Evolutionary conservation across 2,113 vertebrate species (phyloP), one percentile per base, ranked within the genome.

Genomic region (Bos taurus): DNA sequence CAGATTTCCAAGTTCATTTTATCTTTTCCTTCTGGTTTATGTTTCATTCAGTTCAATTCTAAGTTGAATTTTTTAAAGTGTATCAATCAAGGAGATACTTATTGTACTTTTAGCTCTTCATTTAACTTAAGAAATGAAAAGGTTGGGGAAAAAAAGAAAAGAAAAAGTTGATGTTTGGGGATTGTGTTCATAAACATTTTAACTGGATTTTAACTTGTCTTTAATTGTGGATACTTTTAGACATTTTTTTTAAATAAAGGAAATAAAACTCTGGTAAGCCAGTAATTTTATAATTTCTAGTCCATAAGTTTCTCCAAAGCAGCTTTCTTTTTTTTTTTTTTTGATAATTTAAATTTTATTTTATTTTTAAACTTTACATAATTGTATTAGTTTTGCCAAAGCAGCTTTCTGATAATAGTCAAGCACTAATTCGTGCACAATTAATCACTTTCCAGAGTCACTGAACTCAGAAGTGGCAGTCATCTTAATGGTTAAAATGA

Each of bases 51-150:
- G 14, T 12, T 36, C 40, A 81, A 36, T 57, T 74, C 21, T 48
- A 50, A 52, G 25, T 25, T 84, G 78, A 57, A 77, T 60, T 91
- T 54, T 3, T 36, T 19, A 36, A 87, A 74, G n/a, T 21, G 3
- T 26, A 17, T 26, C 23, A 25, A 13, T 43, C 21, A 77, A 26
- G 30, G 17, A 83, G 26, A 71, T 77, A 36, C 7, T 52, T 43
- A 28, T 3, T 74, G 80, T 86, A 80, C 54, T 67, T 40, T 40
- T 59, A n/a, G 8, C 40, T 94, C 52, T 88, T 23, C 28, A 43
- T 93, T 74, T 77, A 60, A 82, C 28, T 91, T 40, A 77, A 88
- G 48, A 85, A 64, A 48, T 84, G 43, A 83, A 90, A 40, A 92
- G 28, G 16, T 2, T 71, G 19, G n/a, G 67, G 67, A 6, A 21